Conservation (phyloP, 2,797 vertebrate species). For the Glossophaga mutica region DNA sequence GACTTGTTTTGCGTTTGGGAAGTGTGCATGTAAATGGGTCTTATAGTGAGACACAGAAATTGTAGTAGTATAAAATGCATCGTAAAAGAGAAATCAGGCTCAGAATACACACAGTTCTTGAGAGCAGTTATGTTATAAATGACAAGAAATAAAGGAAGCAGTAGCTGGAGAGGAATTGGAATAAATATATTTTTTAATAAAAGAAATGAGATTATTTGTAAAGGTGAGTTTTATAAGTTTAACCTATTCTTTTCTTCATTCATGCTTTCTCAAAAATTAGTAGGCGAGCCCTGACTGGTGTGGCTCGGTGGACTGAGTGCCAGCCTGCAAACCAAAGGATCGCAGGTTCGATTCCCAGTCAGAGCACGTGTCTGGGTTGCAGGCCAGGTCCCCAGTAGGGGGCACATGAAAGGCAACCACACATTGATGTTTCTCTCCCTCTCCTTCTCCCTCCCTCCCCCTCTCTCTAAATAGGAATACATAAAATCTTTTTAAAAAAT, state of each 20-base stretch:
- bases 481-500: background rate
- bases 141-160: background rate
- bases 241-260: background rate
- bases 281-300: background rate
- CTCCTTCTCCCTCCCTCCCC: too few relatives aligned
- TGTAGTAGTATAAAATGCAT: conserved; percentile 69
- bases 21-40: conserved; percentile 67
- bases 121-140: conserved; percentile 2
- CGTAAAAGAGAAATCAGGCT: background rate
- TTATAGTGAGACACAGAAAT: conserved; percentile 72
- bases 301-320: too few relatives aligned
- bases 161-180: background rate
- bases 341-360: too few relatives aligned
- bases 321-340: too few relatives aligned
- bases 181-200: conserved; percentile 40
- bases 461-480: too few relatives aligned
- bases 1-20: conserved; percentile 37
- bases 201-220: conserved; percentile 29
- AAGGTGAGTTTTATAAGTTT: background rate
- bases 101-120: background rate
- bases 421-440: too few relatives aligned
- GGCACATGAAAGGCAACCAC: too few relatives aligned
- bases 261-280: conserved; percentile 3
- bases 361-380: too few relatives aligned
- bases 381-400: too few relatives aligned